Evolutionary conservation across 2,888 invertebrate species (phyloP).

Genomic region (Tortricodes alternella): DNA sequence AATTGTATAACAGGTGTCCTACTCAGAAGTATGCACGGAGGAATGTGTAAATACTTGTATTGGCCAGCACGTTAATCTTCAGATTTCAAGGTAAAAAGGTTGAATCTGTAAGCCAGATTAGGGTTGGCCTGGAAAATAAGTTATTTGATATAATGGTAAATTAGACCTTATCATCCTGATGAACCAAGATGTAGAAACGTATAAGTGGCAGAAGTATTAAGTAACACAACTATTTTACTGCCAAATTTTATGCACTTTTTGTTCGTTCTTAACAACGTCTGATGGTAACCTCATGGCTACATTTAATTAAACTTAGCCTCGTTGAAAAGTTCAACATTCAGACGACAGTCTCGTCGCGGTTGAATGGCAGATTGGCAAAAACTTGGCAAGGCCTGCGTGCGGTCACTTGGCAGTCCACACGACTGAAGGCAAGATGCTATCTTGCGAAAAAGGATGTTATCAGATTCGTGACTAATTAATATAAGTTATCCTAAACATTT

Average conservation of each 20-base stretch:
- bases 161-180: no score
- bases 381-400: slow-evolving; percentile 51
- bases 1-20: background rate
- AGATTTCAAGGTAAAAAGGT: background rate
- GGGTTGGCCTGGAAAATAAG: slow-evolving; percentile 7
- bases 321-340: slow-evolving; percentile 21
- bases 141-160: background rate
- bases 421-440: slow-evolving; percentile 28
- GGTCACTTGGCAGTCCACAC: slow-evolving; percentile 41
- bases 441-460: background rate
- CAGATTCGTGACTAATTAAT: background rate
- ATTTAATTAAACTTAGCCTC: slow-evolving; percentile 15
- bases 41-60: background rate
- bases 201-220: no score
- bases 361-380: slow-evolving; percentile 54
- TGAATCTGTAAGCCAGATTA: no score
- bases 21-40: background rate
- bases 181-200: no score
- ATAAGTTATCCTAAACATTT: background rate
- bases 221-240: no score
- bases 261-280: background rate
- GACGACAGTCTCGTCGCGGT: slow-evolving; percentile 43
- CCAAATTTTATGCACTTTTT: background rate
- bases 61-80: background rate
- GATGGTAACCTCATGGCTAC: slow-evolving; percentile 8